Conservation (phyloP, 2,888 invertebrate genomes). For the Lypha dubia region DNA sequence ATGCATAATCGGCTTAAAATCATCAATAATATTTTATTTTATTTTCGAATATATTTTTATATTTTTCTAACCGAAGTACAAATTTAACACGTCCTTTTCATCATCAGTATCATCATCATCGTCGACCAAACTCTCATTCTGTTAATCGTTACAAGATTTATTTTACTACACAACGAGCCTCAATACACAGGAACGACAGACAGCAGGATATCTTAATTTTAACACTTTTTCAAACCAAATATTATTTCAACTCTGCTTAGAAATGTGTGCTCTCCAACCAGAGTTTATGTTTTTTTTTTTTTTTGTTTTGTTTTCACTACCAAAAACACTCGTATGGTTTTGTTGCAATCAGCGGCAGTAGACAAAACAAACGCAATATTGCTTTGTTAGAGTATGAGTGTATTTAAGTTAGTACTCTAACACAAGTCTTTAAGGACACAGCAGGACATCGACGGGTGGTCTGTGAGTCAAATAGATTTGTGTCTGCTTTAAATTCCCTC, state of each 20-base stretch:
- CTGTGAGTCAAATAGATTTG: slow-evolving; percentile 41
- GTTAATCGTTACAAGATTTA: slow-evolving; percentile 55
- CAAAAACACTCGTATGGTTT: slow-evolving; percentile 26
- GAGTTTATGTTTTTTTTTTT: no score
- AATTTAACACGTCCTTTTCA: not conserved
- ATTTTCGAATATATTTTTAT: no score
- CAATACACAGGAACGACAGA: slow-evolving; percentile 29
- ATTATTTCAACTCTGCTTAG: slow-evolving; percentile 34
- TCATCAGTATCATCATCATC: not conserved
- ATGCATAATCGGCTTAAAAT: slow-evolving; percentile 68
- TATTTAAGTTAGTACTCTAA: slow-evolving; percentile 53
- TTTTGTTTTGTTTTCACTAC: slow-evolving; percentile 13
- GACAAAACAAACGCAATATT: slow-evolving; percentile 31
- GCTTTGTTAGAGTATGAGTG: not conserved
- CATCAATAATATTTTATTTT: slow-evolving; percentile 41
- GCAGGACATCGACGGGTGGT: slow-evolving; percentile 70
- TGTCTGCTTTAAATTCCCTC: slow-evolving; percentile 20
- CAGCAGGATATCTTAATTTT: slow-evolving; percentile 73
- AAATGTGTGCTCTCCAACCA: slow-evolving; percentile 2
- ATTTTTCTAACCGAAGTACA: not conserved
- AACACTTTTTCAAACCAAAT: slow-evolving; percentile 66
- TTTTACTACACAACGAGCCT: slow-evolving; percentile 35
- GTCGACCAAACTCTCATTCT: slow-evolving; percentile 10
- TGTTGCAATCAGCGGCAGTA: slow-evolving; percentile 19
- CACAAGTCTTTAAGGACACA: slow-evolving; percentile 69